Base-by-base conservation (phyloP, 2,888 invertebrate genomes). In the Philhelius pedissequus region DNA sequence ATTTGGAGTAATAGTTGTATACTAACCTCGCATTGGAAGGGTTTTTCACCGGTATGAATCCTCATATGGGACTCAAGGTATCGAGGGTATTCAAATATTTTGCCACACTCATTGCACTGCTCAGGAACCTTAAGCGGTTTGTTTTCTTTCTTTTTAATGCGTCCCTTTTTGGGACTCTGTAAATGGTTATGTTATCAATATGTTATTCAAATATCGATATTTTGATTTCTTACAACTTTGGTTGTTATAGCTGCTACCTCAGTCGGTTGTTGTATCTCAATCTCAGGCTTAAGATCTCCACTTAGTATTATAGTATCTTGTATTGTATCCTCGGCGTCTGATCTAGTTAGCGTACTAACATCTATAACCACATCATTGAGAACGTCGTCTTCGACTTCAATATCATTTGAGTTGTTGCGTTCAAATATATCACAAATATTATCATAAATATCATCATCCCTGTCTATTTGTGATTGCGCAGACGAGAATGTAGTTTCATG, bases 31-130 rank as follows among this genome's bases (percentile, higher is more conserved):
- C 90, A 90, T 75, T 88, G 86, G 77, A 87, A 90, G 8, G 89
- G 88, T 69, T 88, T 89, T 68, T 90, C 89, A 11, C 89, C 89
- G 0, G 88, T 88, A 83, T 90, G 90, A 3, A 87, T 87, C 22
- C 89, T 86, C 71, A 87, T 87, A 75, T 90, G 90, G 8, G 88
- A 86, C 74, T 89, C 89, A 54, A 90, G 86, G 80, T 89, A 90
- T 6, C 89, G 88, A 30, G 87, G 87, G 38, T 89, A 89, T 38
- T 87, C 86, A 70, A 89, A 90, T 25, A 83, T 80, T 71, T 89
- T 90, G 0, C 88, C 89, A 75, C 90, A 89, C 43, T 89, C 88
- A 22, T 82, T 83, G 52, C 90, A 89, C 30, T 89, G 87, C 43
- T 89, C 89, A 4, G 88, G 88, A 25, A 86, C 81, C 77, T 88